phyloP scores from a whole-genome alignment of 2,797 vertebrate genomes.

The Trachurus trachurus region DNA sequence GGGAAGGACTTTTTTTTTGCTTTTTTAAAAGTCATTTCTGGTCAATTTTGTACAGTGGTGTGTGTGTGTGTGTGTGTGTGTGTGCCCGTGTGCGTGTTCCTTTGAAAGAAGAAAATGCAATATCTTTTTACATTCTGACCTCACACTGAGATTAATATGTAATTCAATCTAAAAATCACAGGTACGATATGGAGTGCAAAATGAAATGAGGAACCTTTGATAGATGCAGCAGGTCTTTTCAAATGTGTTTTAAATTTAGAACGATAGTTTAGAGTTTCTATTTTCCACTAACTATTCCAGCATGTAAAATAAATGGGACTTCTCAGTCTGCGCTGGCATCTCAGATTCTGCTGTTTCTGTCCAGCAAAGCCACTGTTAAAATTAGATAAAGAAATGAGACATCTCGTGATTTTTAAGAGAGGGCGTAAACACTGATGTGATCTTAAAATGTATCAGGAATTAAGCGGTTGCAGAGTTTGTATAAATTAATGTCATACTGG shows the following conservation, averaged over 20 bases:
- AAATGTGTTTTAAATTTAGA: constrained; percentile 10
- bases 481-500: not conserved
- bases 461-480: not conserved
- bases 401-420: not conserved
- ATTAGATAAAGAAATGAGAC: not conserved
- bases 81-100: not conserved
- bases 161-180: constrained; percentile 51
- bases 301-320: constrained; percentile 10
- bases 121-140: constrained; percentile 36
- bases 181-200: constrained; percentile 25
- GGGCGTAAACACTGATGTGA: constrained; percentile 8
- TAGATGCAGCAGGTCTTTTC: constrained; percentile 6
- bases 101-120: constrained; percentile 16
- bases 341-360: not conserved
- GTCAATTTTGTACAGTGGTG: constrained; percentile 4
- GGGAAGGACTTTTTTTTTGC: not conserved
- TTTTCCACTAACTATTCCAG: not conserved
- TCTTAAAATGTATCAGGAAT: constrained; percentile 18
- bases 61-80: not conserved
- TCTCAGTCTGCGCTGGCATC: not conserved
- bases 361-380: not conserved
- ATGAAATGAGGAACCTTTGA: constrained; percentile 24
- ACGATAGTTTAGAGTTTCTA: not conserved
- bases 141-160: constrained; percentile 37
- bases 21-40: constrained; percentile 16